Evolutionary conservation across 2,797 vertebrate genomes (phyloP).

Genomic region (Tapirus indicus): DNA sequence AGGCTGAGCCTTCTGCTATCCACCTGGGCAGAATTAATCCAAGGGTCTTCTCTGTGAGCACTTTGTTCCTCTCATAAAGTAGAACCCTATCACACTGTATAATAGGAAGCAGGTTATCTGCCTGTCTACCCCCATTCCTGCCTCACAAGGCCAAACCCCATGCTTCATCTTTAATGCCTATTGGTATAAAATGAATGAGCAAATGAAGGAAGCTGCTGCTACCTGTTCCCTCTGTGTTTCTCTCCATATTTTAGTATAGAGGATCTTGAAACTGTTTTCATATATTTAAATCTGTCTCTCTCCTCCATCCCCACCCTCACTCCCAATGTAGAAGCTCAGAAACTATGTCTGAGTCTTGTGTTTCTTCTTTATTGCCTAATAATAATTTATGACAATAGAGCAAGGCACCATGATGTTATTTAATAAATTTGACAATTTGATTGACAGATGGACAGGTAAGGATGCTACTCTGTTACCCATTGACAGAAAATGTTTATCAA

Average conservation of each 20-base stretch:
- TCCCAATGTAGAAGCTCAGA: neutral
- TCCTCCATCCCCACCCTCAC: neutral
- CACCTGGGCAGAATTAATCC: conserved; percentile 46
- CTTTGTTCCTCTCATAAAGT: neutral
- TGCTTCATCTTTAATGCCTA: neutral
- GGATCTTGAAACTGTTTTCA: neutral
- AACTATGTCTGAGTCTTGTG: neutral
- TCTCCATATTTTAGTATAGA: neutral
- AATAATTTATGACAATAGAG: neutral
- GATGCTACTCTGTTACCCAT: neutral
- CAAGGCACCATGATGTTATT: neutral
- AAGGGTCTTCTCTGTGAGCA: neutral
- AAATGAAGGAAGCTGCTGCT: neutral
- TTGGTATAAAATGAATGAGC: neutral
- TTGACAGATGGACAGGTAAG: neutral
- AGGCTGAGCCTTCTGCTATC: conserved; percentile 17
- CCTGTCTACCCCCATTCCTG: neutral
- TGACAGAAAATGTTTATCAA: neutral
- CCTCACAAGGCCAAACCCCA: neutral
- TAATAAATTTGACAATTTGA: neutral
- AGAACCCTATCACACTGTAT: neutral
- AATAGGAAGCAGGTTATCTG: neutral
- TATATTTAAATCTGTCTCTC: neutral
- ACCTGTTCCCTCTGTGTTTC: neutral
- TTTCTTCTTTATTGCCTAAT: neutral